Conservation (phyloP, 2,113 vertebrate genomes). For the Tachuris rubrigastra region DNA sequence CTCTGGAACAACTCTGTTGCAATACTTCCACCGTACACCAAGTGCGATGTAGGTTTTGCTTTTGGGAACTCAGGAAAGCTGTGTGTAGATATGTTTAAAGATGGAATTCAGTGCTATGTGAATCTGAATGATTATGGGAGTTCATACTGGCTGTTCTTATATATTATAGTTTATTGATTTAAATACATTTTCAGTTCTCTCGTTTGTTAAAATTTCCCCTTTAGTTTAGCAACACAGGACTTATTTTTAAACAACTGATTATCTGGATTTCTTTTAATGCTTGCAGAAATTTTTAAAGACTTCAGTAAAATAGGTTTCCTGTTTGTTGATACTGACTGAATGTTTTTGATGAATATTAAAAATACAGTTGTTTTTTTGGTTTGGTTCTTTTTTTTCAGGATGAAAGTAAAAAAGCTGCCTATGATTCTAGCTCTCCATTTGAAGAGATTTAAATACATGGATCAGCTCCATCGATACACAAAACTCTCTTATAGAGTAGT, state of each 20-base stretch:
- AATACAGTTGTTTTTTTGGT: neutral
- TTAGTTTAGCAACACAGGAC: neutral
- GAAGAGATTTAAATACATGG: slow-evolving; percentile 88
- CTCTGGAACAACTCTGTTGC: neutral
- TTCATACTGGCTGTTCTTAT: neutral
- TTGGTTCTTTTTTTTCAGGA: slow-evolving; percentile 66
- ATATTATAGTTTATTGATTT: neutral
- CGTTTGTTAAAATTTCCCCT: neutral
- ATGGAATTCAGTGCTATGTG: neutral
- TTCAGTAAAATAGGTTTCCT: neutral
- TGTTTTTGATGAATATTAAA: neutral
- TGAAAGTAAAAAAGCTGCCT: slow-evolving; percentile 87
- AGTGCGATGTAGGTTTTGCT: neutral
- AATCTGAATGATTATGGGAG: neutral
- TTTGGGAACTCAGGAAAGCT: neutral
- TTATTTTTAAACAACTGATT: neutral
- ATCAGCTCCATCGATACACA: slow-evolving; percentile 85
- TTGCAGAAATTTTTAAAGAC: neutral
- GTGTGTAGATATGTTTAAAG: neutral
- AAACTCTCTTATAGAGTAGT: slow-evolving; percentile 86
- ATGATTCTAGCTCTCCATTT: slow-evolving; percentile 86
- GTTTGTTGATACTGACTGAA: neutral
- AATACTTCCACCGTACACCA: neutral
- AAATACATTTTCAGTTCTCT: neutral
- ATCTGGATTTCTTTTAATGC: neutral